A percentile compares a stretch with the other conserved stretches of the same genome.
Evolutionary conservation across 2,797 vertebrate species (phyloP).

Genomic region (Salmo trutta): DNA sequence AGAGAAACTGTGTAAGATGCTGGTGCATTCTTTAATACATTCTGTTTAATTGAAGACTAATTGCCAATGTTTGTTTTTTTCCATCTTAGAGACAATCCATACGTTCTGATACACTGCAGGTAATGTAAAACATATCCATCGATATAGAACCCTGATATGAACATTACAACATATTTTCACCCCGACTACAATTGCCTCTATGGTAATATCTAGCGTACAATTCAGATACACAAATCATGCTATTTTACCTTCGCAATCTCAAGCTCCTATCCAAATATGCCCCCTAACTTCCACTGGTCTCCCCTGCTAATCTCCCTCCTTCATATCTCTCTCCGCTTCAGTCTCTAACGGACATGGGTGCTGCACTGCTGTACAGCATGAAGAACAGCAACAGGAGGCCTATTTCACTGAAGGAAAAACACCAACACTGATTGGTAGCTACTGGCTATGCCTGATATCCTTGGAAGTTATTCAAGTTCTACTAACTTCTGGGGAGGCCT

Average conservation of each 20-base stretch:
- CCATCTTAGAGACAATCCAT: constrained; percentile 52
- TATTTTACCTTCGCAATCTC: neutral
- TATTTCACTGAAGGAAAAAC: constrained; percentile 53
- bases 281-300: constrained; percentile 13
- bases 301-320: constrained; percentile 11
- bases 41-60: neutral
- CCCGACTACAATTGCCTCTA: too few relatives aligned
- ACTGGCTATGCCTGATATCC: neutral
- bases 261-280: neutral
- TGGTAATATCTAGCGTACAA: neutral
- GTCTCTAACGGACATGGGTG: constrained; percentile 70
- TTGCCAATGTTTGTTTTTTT: constrained; percentile 15
- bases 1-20: neutral
- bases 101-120: constrained; percentile 60
- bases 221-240: neutral
- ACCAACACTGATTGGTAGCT: constrained; percentile 12
- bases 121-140: constrained; percentile 31
- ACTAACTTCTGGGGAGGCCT: neutral
- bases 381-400: constrained; percentile 72
- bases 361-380: constrained; percentile 70
- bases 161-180: neutral
- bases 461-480: constrained; percentile 22
- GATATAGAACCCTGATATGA: neutral
- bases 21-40: neutral
- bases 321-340: constrained; percentile 25